Evolutionary conservation across 2,888 invertebrate genomes (phyloP).

Genomic region (Acanthosepion lycidas): DNA sequence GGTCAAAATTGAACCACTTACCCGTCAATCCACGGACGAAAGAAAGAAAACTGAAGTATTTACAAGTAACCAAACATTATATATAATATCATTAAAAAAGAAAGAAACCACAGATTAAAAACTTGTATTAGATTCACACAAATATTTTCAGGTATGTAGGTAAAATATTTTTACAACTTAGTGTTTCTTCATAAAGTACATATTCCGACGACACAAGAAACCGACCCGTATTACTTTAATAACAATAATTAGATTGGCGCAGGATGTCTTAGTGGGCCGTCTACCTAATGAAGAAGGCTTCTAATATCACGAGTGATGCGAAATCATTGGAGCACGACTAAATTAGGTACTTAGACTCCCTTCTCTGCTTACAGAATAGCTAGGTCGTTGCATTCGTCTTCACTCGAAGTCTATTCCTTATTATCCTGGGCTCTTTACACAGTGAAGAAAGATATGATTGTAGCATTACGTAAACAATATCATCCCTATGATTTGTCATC

Average conservation of each 20-base stretch:
- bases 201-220: neutral
- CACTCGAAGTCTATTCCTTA: neutral
- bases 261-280: neutral
- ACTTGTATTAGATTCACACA: neutral
- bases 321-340: neutral
- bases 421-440: neutral
- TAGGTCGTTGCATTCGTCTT: neutral
- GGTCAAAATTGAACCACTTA: too few relatives aligned
- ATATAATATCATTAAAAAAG: too few relatives aligned
- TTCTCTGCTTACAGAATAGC: neutral
- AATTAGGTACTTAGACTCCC: neutral
- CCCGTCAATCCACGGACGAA: too few relatives aligned
- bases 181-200: neutral
- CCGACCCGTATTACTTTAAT: neutral
- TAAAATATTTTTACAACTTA: neutral
- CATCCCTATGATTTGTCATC: neutral
- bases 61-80: too few relatives aligned
- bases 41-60: too few relatives aligned
- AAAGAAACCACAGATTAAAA: too few relatives aligned
- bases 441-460: neutral
- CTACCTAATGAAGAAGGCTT: neutral
- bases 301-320: neutral
- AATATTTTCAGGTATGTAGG: neutral
- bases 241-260: conserved; percentile 18
- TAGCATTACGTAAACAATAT: neutral